Base-by-base conservation (phyloP, 1,140 invertebrate species). In the Lepidurus apus region DNA sequence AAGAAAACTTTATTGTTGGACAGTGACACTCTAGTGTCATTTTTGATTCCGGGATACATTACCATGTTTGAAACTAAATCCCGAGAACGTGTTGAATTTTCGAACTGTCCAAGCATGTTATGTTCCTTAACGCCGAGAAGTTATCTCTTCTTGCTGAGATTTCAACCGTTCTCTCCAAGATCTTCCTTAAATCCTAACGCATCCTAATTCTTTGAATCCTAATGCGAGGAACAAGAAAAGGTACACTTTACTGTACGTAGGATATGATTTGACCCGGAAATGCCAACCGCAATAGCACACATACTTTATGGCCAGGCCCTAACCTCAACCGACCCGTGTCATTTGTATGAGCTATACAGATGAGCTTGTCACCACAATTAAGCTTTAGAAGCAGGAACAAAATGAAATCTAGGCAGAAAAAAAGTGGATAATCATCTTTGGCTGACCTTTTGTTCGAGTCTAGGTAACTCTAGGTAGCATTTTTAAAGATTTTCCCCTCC, bases 191-290 rank as follows among this genome's bases (percentile, higher is more conserved):
- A n/a, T n/a, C n/a, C n/a, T n/a, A n/a, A n/a, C n/a, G n/a, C n/a
- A n/a, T n/a, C n/a, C n/a, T n/a, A n/a, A n/a, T 34, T 34, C 34
- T 34, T 34, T 34, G 2, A 34, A 65, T 65, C 53, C 53, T 13
- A 13, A 13, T 65, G 53, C n/a, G 3, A 17, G 7, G 53, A 17
- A 65, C 7, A 3, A 65, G 7, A 7, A 4, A 65, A 65, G 17
- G 4, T 65, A 21, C 53, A 65, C 9, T 17, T 65, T 21, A 65
- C 17, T 21, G 4, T 13, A n/a, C 17, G 53, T 65, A 11, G n/a
- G 13, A 65, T 65, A 9, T 65, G 53, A 65, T 65, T 65, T 65
- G 34, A 65, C 53, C 53, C 53, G 53, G 53, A 65, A 65, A 65
- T 21, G n/a, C 21, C 53, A 65, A 1, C 53, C 53, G 53, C 53